A percentile compares a stretch with the other conserved stretches of the same genome.
phyloP scores from a whole-genome alignment of 2,888 invertebrate genomes.

The Sthenelais limicola region DNA sequence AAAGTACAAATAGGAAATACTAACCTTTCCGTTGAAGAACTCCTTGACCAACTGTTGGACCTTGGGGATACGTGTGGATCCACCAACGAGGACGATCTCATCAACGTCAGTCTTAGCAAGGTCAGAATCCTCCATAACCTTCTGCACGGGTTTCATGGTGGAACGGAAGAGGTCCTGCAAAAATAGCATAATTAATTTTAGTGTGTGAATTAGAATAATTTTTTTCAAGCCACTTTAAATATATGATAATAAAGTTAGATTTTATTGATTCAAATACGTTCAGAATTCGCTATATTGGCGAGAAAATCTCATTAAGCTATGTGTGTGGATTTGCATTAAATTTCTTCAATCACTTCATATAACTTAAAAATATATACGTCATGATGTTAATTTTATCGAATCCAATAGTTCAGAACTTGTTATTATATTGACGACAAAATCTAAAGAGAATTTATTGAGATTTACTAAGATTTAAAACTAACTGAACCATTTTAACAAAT shows the following conservation, averaged over 20 bases:
- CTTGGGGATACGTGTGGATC: slow-evolving; percentile 99
- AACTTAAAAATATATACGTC: too few species aligned
- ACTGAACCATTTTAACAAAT: not conserved
- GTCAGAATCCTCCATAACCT: slow-evolving; percentile 98
- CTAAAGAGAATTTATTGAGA: not conserved
- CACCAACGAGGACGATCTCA: slow-evolving; percentile 98
- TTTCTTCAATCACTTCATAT: too few species aligned
- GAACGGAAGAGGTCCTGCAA: slow-evolving; percentile 79
- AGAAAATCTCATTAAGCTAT: too few species aligned
- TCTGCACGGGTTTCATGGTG: slow-evolving; percentile 94
- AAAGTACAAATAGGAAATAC: too few species aligned
- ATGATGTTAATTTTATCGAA: too few species aligned
- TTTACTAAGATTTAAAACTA: not conserved
- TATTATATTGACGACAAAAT: too few species aligned
- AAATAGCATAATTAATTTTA: too few species aligned
- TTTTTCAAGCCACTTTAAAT: not conserved
- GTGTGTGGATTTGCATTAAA: too few species aligned
- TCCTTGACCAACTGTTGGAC: slow-evolving; percentile 79
- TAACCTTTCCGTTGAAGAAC: slow-evolving; percentile 89
- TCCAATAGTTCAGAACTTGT: too few species aligned
- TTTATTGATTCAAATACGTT: too few species aligned
- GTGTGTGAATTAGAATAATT: too few species aligned
- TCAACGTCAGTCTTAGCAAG: slow-evolving; percentile 98
- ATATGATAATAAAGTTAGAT: not conserved
- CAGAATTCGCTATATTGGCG: too few species aligned